phyloP scores from a whole-genome alignment of 2,113 vertebrate genomes.

The Geothlypis trichas region DNA sequence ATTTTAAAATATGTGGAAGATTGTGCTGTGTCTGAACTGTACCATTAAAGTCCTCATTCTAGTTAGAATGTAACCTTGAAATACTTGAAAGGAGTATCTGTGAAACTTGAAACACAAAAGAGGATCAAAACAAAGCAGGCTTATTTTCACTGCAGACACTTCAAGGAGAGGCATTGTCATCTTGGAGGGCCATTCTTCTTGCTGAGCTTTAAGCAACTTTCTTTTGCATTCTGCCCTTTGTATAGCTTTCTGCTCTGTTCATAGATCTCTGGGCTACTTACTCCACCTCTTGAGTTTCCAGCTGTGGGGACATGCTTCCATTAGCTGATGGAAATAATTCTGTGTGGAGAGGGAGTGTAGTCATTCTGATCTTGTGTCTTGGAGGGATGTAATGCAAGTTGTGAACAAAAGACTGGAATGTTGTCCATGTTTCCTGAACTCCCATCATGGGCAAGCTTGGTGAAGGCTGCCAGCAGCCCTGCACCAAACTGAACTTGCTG shows the following conservation, averaged over 20 bases:
- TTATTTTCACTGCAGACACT: slow-evolving; percentile 5
- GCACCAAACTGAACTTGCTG: not conserved
- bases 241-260: slow-evolving; percentile 6
- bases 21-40: not conserved
- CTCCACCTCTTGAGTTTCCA: not conserved
- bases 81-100: not conserved
- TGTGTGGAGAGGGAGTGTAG: not conserved
- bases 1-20: not conserved
- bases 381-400: not conserved
- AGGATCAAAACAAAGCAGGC: slow-evolving; percentile 44
- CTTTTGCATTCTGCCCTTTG: slow-evolving; percentile 1
- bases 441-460: rapidly evolving
- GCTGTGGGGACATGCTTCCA: not conserved
- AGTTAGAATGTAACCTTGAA: not conserved
- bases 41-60: not conserved
- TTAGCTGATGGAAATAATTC: not conserved
- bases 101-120: not conserved
- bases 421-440: not conserved
- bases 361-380: not conserved
- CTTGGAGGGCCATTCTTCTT: slow-evolving; percentile 44
- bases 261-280: not conserved
- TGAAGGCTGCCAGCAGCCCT: not conserved
- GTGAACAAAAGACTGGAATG: not conserved
- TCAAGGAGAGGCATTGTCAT: slow-evolving; percentile 5
- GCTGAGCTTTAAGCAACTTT: slow-evolving; percentile 29